Base-by-base conservation (phyloP, 1,140 invertebrate genomes). In the Lepidostoma basale region DNA sequence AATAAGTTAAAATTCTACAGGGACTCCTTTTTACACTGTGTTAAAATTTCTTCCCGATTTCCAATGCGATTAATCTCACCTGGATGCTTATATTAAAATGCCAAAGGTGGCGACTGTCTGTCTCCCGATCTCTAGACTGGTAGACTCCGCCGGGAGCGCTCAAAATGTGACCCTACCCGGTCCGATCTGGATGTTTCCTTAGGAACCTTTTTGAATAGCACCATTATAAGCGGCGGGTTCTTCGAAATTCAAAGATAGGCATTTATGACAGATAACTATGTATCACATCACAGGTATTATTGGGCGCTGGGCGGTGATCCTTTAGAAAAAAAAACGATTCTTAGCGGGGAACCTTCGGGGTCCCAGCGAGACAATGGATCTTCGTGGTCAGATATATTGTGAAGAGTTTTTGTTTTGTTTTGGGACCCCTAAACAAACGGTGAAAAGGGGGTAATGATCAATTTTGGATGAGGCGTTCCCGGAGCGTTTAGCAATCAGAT, bases 181-280 rank as follows among this genome's bases (percentile, higher is more conserved):
- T 30, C 10, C 25, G 6, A 45, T 63, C 44, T 25, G 18, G 2
- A 30, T n/a, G 16, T 20, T 9, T 33, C 42, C 10, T 33, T 18
- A 39, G 33, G 44, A 47, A 30, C 12, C 39, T 10, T 47, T n/a
- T 49, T 45, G 39, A 42, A 56, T 5, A 20, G n/a, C 20, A 36
- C 44, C 62, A 65, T 40, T 52, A 40, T 52, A 56, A 54, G 33
- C 47, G 33, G 10, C 16, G 62, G 44, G 62, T 65, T 65, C 62
- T 47, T 12, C 64, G 64, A 45, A 59, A 44, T 66, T 58, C 33
- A 58, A 52, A 40, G 64, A 66, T 58, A 36, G 64, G 64, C 66
- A 66, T 68, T 72, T 68, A 72, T 72, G 66, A 72, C 66, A 64
- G 70, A 72, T 72, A 68, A 72, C 70, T 68, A 65, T 71, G 69